Conservation (phyloP, 1,140 invertebrate genomes). For the Drosophila rufa region DNA sequence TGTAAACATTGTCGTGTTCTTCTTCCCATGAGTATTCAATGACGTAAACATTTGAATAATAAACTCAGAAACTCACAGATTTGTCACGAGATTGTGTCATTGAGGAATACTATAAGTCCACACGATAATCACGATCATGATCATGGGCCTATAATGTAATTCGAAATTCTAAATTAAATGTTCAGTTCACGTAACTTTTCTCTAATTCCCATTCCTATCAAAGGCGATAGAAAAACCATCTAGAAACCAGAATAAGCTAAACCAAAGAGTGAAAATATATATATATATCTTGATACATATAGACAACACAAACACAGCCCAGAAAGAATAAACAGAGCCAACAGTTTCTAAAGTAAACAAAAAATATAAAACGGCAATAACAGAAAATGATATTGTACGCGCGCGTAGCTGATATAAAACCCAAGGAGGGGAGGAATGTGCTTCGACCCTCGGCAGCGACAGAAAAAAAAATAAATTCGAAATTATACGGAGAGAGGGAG, state of each 20-base stretch:
- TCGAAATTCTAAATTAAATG: constrained; percentile 2
- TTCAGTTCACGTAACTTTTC: constrained; percentile 1
- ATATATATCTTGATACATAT: neutral
- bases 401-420: constrained; percentile 56
- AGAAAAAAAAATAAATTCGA: constrained; percentile 6
- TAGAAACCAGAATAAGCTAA: constrained; percentile 36
- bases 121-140: neutral
- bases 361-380: constrained; percentile 30
- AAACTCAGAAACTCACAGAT: constrained; percentile 14
- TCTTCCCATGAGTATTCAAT: constrained; percentile 30
- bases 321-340: constrained; percentile 66
- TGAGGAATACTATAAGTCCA: constrained; percentile 1
- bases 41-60: constrained; percentile 47
- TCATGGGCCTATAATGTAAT: constrained; percentile 5
- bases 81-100: constrained; percentile 50
- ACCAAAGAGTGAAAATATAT: constrained; percentile 10
- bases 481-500: constrained; percentile 2
- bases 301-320: constrained; percentile 28
- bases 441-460: constrained; percentile 6
- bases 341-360: constrained; percentile 70
- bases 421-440: constrained; percentile 13
- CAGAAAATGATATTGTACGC: constrained; percentile 64
- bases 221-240: constrained; percentile 1
- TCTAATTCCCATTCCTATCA: neutral
- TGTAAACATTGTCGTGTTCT: constrained; percentile 41